Percentiles rank a stretch among this genome's conserved stretches.
Conservation (phyloP, 2,797 vertebrate species). For the Halcyon smyrnensis region DNA sequence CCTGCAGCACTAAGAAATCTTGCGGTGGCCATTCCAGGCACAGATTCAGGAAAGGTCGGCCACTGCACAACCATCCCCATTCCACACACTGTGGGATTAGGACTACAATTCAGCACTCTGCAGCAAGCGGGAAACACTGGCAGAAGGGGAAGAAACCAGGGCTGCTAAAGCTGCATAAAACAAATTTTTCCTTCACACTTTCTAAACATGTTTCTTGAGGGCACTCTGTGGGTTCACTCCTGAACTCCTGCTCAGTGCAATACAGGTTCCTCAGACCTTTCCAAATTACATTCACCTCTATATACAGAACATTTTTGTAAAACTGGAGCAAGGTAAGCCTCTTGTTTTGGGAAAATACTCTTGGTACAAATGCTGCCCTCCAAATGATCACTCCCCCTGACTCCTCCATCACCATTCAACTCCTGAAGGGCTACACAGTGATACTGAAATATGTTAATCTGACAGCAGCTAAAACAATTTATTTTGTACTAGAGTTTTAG, state of each 20-base stretch:
- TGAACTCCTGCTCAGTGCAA: neutral
- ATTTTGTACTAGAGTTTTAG: neutral
- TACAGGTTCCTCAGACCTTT: neutral
- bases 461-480: neutral
- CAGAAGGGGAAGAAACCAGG: neutral
- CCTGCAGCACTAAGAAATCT: neutral
- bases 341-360: neutral
- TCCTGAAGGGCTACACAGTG: neutral
- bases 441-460: neutral
- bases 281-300: neutral
- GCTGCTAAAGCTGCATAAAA: neutral
- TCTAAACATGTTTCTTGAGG: neutral
- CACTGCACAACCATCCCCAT: neutral
- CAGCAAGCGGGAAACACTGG: neutral
- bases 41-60: neutral
- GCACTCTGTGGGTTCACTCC: accelerated
- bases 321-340: neutral
- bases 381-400: neutral
- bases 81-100: neutral
- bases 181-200: neutral
- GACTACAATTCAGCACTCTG: neutral
- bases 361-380: neutral
- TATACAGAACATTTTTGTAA: neutral
- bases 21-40: neutral
- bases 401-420: neutral